phyloP scores from a whole-genome alignment of 2,888 invertebrate genomes.

The Adelognathus sp. region DNA sequence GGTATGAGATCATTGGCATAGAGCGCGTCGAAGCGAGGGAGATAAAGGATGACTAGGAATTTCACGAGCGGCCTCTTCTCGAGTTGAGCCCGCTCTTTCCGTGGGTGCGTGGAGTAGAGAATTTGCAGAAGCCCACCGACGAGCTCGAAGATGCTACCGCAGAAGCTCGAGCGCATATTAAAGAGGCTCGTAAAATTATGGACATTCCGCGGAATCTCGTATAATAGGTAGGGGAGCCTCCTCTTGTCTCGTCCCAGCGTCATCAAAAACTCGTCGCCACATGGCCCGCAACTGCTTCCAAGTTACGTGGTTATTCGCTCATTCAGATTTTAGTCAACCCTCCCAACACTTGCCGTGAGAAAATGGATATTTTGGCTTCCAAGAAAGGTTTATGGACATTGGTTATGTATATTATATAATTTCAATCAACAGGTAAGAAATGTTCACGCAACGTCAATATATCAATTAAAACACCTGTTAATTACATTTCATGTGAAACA shows the following conservation, averaged over 20 bases:
- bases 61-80: slow-evolving; percentile 35
- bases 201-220: slow-evolving; percentile 74
- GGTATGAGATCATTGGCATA: slow-evolving; percentile 37
- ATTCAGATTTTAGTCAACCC: neutral
- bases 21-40: slow-evolving; percentile 31
- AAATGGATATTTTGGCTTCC: neutral
- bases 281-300: slow-evolving; percentile 41
- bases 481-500: too few species aligned
- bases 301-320: neutral
- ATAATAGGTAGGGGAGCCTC: slow-evolving; percentile 67
- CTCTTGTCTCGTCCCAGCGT: slow-evolving; percentile 11
- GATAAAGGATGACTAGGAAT: slow-evolving; percentile 41
- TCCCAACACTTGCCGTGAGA: neutral
- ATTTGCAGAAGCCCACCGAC: slow-evolving; percentile 40
- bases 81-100: slow-evolving; percentile 40
- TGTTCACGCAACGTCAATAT: too few species aligned
- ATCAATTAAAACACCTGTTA: too few species aligned
- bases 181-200: slow-evolving; percentile 76
- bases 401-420: too few species aligned
- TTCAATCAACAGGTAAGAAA: too few species aligned
- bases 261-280: slow-evolving; percentile 16
- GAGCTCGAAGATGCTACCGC: slow-evolving; percentile 60
- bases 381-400: too few species aligned
- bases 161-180: slow-evolving; percentile 74
- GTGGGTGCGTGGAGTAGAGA: slow-evolving; percentile 31